phyloP scores from a whole-genome alignment of 2,888 invertebrate species.

The Conops quadrifasciatus region DNA sequence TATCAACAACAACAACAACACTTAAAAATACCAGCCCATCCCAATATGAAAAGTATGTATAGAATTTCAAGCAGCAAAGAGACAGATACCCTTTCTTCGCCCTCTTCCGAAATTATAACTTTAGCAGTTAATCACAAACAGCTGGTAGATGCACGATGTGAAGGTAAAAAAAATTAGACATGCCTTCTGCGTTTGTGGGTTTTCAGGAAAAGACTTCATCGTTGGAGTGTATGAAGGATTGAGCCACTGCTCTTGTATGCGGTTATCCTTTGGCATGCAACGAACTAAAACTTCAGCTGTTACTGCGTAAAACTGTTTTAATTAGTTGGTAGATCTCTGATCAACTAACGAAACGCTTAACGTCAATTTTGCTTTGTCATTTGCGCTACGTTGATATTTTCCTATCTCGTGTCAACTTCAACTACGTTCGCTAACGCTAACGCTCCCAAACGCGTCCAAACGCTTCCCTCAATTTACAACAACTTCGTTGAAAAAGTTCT shows the following conservation, averaged over 20 bases:
- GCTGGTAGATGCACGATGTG: too few relatives aligned
- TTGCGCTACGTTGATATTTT: too few relatives aligned
- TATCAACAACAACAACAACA: not conserved
- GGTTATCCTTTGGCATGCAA: conserved; percentile 22
- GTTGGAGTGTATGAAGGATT: not conserved
- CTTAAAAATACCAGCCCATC: not conserved
- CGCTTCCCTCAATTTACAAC: too few relatives aligned
- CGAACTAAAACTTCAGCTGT: not conserved
- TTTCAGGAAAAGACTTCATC: not conserved
- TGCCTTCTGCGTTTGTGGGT: not conserved
- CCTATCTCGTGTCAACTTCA: too few relatives aligned
- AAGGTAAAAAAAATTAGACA: too few relatives aligned
- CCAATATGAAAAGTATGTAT: conserved; percentile 3
- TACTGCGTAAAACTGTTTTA: not conserved
- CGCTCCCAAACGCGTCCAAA: too few relatives aligned
- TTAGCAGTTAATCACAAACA: not conserved
- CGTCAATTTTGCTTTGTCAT: too few relatives aligned
- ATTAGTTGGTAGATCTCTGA: too few relatives aligned
- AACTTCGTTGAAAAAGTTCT: too few relatives aligned
- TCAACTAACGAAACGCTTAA: too few relatives aligned
- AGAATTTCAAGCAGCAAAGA: conserved; percentile 16
- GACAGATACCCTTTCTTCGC: not conserved
- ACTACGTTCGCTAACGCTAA: too few relatives aligned
- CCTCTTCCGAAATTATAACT: not conserved
- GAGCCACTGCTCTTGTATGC: not conserved